A percentile compares a stretch with the other conserved stretches of the same genome.
These are phyloP conservation scores for Synanthedon tipuliformis DNA, from an alignment of 2,888 invertebrate genomes.

Conservation along the genomic window DNA sequence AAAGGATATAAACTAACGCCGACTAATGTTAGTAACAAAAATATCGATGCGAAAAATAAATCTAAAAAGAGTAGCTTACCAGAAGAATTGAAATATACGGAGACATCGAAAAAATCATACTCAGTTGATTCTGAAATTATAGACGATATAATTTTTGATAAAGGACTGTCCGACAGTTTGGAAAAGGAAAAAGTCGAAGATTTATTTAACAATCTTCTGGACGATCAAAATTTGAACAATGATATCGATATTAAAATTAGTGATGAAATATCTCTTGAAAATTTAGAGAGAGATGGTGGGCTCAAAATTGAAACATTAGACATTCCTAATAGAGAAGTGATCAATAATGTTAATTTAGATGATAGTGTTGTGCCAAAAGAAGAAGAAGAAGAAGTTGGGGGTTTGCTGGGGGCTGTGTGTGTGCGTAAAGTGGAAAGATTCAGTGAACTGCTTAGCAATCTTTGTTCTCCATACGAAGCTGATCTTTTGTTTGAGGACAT, in stretches of 20 bases:
- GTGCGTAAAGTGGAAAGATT: constrained; percentile 64
- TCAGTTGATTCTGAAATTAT: constrained; percentile 9
- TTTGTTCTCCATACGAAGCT: constrained; percentile 61
- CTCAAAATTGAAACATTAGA: constrained; percentile 23
- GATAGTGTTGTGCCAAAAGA: constrained; percentile 55
- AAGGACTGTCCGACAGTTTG: constrained; percentile 31
- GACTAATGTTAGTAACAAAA: constrained; percentile 50
- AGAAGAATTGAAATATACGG: constrained; percentile 27
- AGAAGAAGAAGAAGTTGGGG: constrained; percentile 39
- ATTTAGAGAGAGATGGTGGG: constrained; percentile 16
- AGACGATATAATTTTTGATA: constrained; percentile 40
- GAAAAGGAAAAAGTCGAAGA: constrained; percentile 50
- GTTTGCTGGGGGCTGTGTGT: constrained; percentile 58
- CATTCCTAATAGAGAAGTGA: constrained; percentile 1
- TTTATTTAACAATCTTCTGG: constrained; percentile 48
- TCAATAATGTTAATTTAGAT: constrained; percentile 30
- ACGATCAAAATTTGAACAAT: constrained; percentile 23
- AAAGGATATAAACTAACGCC: constrained; percentile 58
- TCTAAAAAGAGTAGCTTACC: constrained; percentile 25
- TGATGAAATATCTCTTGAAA: constrained; percentile 16
- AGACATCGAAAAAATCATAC: constrained; percentile 13
- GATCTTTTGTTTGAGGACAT: constrained; percentile 60
- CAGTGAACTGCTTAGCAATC: constrained; percentile 64
- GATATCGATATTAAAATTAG: constrained; percentile 27
- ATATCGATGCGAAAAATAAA: constrained; percentile 36